Evolutionary conservation across 2,797 vertebrate genomes (phyloP).

Genomic region (Sebastes cheni): DNA sequence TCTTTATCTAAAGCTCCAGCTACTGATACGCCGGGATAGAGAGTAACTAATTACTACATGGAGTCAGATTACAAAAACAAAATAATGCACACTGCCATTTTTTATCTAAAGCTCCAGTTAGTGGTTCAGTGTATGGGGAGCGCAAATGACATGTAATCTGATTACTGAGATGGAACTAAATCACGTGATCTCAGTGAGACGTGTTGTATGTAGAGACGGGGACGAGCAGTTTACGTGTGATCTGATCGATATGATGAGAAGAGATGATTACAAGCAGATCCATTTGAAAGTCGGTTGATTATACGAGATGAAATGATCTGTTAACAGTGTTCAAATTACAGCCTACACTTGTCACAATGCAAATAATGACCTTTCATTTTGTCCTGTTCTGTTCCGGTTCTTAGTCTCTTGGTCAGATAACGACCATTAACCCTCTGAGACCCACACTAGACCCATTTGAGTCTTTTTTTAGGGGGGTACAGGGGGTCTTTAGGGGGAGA

Average conservation of each 20-base stretch:
- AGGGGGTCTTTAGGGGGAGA: no score
- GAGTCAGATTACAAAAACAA: slow-evolving; percentile 56
- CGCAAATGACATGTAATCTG: slow-evolving; percentile 46
- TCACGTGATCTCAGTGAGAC: not conserved
- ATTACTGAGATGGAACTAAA: slow-evolving; percentile 22
- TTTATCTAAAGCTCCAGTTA: slow-evolving; percentile 50
- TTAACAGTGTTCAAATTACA: not conserved
- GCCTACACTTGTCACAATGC: not conserved
- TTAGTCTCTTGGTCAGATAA: not conserved
- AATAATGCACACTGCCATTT: not conserved
- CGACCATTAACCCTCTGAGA: not conserved
- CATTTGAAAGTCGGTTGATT: not conserved
- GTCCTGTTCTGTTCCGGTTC: not conserved
- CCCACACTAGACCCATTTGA: accelerated
- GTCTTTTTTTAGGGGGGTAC: accelerated
- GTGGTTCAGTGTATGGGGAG: slow-evolving; percentile 14
- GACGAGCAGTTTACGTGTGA: not conserved
- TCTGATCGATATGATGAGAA: no score
- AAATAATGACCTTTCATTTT: not conserved
- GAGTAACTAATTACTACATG: slow-evolving; percentile 62
- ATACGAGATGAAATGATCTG: not conserved
- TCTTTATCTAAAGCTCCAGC: slow-evolving; percentile 58
- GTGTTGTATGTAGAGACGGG: not conserved
- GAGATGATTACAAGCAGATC: not conserved
- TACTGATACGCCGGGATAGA: slow-evolving; percentile 28